Conservation (phyloP, 2,113 vertebrate species). For the Semnopithecus entellus region DNA sequence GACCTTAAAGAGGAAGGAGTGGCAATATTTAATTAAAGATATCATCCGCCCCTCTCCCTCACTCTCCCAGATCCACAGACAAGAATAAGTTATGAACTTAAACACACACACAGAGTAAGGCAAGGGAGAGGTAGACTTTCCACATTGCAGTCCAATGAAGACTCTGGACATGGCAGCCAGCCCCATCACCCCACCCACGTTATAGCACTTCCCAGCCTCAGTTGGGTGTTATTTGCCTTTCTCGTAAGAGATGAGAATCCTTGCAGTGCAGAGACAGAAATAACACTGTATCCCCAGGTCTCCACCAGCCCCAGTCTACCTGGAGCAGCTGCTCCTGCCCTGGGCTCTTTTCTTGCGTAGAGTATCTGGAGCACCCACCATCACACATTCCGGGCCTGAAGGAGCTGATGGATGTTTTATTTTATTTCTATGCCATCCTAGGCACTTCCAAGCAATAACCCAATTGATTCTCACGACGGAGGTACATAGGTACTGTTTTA, state of each 20-base stretch:
- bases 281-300: neutral
- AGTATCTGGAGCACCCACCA: accelerated
- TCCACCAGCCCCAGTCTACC: neutral
- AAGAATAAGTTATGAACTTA: conserved; percentile 27
- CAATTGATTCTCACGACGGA: neutral
- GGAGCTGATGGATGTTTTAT: neutral
- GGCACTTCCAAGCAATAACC: accelerated
- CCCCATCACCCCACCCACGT: accelerated
- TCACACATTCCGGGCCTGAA: neutral
- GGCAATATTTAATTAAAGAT: conserved; percentile 61
- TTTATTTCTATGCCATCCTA: neutral
- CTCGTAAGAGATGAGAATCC: neutral
- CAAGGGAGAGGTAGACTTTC: neutral
- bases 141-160: neutral
- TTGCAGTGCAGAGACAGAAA: neutral
- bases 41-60: neutral
- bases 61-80: neutral
- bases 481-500: neutral
- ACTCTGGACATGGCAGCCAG: neutral
- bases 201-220: neutral
- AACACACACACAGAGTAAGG: neutral
- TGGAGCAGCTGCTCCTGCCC: neutral
- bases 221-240: neutral
- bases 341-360: neutral
- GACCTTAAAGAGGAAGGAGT: conserved; percentile 61